Conservation (phyloP, 1,140 invertebrate genomes). For the Drosophila neocordata region DNA sequence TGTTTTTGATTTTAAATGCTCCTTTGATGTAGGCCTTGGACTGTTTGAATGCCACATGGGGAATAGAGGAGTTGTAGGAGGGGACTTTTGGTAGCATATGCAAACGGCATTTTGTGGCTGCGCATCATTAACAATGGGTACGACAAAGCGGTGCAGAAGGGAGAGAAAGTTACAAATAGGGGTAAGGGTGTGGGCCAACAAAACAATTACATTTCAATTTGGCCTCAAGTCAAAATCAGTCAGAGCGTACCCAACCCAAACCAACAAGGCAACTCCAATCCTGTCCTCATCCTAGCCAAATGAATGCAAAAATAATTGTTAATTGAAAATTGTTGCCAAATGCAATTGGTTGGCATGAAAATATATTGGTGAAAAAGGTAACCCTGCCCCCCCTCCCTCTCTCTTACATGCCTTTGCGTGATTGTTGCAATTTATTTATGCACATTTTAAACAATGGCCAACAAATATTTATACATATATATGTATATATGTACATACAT, state of each 20-base stretch:
- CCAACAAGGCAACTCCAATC: background rate
- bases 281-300: slow-evolving; percentile 5
- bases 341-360: slow-evolving; percentile 28
- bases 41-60: slow-evolving; percentile 33
- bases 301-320: slow-evolving; percentile 57
- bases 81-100: slow-evolving; percentile 54
- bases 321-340: slow-evolving; percentile 71
- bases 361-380: background rate
- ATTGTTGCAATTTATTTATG: slow-evolving; percentile 64
- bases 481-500: slow-evolving; percentile 1
- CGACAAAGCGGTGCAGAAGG: background rate
- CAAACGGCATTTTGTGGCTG: slow-evolving; percentile 77
- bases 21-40: slow-evolving; percentile 59
- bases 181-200: slow-evolving; percentile 29
- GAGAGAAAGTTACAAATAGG: background rate
- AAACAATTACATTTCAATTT: slow-evolving; percentile 81
- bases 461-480: slow-evolving; percentile 51
- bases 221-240: slow-evolving; percentile 70
- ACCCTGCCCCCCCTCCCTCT: slow-evolving; percentile 15
- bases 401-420: slow-evolving; percentile 28
- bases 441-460: slow-evolving; percentile 63
- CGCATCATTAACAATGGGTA: slow-evolving; percentile 66
- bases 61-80: slow-evolving; percentile 50
- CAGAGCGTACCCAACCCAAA: slow-evolving; percentile 22
- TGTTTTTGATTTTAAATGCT: slow-evolving; percentile 55